Conservation (phyloP, 2,888 invertebrate genomes). For the Maniola hyperantus region DNA sequence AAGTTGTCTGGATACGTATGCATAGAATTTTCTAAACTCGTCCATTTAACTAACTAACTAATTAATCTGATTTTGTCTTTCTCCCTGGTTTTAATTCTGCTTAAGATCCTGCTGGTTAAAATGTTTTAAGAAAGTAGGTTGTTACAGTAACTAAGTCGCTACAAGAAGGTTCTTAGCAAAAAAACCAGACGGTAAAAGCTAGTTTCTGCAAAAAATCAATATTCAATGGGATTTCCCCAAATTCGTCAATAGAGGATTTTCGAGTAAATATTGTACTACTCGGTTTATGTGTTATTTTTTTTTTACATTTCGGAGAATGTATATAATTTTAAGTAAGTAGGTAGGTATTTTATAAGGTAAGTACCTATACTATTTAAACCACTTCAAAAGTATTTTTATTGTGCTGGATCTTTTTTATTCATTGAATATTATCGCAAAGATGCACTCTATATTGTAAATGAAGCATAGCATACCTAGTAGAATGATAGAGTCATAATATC, state of each 20-base stretch:
- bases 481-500: background rate
- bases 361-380: too few species aligned
- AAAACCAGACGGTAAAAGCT: background rate
- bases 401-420: background rate
- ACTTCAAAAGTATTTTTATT: background rate
- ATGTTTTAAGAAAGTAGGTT: too few species aligned
- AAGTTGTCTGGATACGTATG: too few species aligned
- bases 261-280: slow-evolving; percentile 2
- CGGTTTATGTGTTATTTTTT: background rate
- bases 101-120: too few species aligned
- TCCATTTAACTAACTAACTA: too few species aligned
- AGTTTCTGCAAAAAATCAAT: background rate
- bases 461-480: too few species aligned
- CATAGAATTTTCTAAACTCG: too few species aligned
- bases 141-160: too few species aligned
- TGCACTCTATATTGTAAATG: background rate
- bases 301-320: background rate
- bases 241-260: slow-evolving; percentile 1
- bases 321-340: background rate
- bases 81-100: too few species aligned
- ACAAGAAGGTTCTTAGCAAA: too few species aligned
- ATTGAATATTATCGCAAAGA: background rate
- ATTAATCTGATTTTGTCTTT: too few species aligned
- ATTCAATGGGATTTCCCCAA: background rate
- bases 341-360: too few species aligned